Base-by-base conservation (phyloP, 2,113 vertebrate species). In the Oryzias celebensis region DNA sequence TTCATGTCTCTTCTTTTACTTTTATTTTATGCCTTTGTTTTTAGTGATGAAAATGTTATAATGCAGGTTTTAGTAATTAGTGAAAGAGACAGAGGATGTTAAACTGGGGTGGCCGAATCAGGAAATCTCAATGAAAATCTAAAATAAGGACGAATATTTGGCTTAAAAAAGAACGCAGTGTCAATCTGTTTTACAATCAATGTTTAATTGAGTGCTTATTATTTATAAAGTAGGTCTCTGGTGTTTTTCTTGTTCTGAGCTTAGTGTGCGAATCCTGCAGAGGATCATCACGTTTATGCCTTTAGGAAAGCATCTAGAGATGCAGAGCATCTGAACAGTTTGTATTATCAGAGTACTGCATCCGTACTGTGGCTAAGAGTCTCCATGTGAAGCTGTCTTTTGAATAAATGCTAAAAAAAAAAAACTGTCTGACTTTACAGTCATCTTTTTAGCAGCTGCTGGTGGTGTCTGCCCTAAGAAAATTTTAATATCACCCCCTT, bases 131-230 rank as follows among this genome's bases (percentile, higher is more conserved):
- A 48, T 48, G 47, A 48, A 48, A 4, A 18, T 68, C 63, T 80
- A 62, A 80, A 87, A 85, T 71, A 81, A 44, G 42, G 57, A 71
- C 26, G 5, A 85, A 68, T 83, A 84, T 81, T 80, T 87, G 77
- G 17, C 86, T 66, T 55, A 82, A 85, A 88, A 86, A 78, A 67
- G 84, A 89, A 77, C 73, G 75, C 51, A 82, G 88, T 87, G 83
- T 76, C 75, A 72, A 81, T 83, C 53, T 58, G 71, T 61, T 56
- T 57, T 54, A 67, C 75, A 60, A 81, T 88, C 77, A 73, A 85
- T 83, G 80, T 86, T 90, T 91, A 76, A 91, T 89, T 61, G 52
- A 54, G 73, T 61, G 61, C 62, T 28, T 81, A 87, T 90, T 88
- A 86, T 85, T 90, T 88, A 90, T 86, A 73, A 79, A 83, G 68